A percentile compares a stretch with the other conserved stretches of the same genome.
Conservation (phyloP, 2,888 invertebrate genomes). For the Amiota minor region DNA sequence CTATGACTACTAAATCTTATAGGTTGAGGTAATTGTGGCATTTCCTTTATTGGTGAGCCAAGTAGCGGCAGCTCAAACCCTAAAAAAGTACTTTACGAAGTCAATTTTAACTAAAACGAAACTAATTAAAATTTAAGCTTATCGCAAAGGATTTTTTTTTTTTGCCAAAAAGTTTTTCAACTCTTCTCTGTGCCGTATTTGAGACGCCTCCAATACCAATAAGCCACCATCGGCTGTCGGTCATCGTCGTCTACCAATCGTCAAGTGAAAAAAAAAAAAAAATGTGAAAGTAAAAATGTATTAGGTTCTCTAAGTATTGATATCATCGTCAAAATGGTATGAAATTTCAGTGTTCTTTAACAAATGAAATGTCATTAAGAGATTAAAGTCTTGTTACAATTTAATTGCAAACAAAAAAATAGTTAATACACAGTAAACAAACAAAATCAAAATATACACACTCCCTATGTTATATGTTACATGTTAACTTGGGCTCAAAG, state of each 20-base stretch:
- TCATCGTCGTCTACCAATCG: background rate
- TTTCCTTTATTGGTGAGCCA: background rate
- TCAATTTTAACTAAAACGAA: conserved; percentile 51
- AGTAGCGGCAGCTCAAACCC: conserved; percentile 40
- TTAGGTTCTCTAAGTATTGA: conserved; percentile 4
- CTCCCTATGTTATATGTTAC: too few species aligned
- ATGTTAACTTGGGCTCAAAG: too few species aligned
- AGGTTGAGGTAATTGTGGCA: background rate
- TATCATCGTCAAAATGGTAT: background rate
- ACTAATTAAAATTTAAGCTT: conserved; percentile 53
- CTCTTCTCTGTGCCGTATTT: background rate
- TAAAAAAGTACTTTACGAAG: conserved; percentile 34
- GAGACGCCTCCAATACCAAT: too few species aligned
- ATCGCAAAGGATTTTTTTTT: background rate
- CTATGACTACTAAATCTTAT: background rate
- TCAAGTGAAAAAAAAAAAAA: background rate
- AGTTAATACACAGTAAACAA: background rate
- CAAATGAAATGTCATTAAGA: conserved; percentile 22
- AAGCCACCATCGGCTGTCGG: background rate
- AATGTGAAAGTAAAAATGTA: background rate
- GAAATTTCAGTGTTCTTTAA: background rate
- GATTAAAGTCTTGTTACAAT: conserved; percentile 1
- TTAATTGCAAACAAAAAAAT: background rate
- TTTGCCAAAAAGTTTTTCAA: background rate
- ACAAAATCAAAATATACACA: background rate